Conservation (phyloP, 2,113 vertebrate species). For the Sclerurus mexicanus region DNA sequence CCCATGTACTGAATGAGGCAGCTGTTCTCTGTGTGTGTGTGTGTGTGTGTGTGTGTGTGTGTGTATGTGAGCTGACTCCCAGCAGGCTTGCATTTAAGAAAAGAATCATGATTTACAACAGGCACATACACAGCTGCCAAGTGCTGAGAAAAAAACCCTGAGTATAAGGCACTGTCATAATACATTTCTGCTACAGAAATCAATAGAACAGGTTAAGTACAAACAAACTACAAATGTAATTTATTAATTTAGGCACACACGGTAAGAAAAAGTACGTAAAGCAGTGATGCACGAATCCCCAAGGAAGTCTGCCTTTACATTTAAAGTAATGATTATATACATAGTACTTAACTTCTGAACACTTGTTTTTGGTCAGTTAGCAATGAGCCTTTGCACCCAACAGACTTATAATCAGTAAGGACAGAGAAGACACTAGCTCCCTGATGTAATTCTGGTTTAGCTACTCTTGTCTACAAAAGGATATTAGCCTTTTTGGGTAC, state of each 20-base stretch:
- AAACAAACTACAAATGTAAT: neutral
- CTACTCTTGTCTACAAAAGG: neutral
- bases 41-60: neutral
- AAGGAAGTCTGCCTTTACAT: neutral
- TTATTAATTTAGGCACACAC: neutral
- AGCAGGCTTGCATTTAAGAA: neutral
- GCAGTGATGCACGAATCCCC: neutral
- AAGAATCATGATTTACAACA: neutral
- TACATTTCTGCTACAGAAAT: neutral
- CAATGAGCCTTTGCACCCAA: neutral
- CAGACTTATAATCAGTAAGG: neutral
- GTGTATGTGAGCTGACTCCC: neutral
- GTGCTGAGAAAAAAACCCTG: neutral
- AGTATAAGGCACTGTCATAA: neutral
- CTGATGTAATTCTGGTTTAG: neutral
- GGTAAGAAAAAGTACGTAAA: neutral
- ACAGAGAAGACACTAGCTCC: neutral
- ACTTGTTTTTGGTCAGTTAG: neutral
- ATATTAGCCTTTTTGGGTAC: neutral
- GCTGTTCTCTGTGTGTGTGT: rapidly evolving
- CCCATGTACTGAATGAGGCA: neutral
- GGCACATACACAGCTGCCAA: neutral
- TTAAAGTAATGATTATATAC: neutral
- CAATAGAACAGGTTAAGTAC: neutral
- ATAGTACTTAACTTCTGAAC: neutral